phyloP scores from a whole-genome alignment of 2,113 vertebrate genomes.

The Ptyas mucosa region DNA sequence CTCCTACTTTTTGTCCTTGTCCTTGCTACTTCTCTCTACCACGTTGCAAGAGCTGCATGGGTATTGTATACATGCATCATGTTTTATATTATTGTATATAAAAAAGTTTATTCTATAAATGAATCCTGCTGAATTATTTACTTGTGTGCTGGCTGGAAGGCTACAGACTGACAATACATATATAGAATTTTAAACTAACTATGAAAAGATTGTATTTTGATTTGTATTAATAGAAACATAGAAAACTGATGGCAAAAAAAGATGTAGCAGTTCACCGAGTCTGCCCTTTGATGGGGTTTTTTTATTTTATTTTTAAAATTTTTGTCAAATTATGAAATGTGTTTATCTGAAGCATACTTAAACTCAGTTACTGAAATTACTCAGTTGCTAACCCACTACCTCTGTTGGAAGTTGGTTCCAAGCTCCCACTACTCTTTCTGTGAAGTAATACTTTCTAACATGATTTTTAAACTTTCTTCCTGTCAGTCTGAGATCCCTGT shows the following conservation, averaged over 20 bases:
- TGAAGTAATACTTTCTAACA: neutral
- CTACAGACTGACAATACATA: no score
- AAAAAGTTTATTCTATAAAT: no score
- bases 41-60: no score
- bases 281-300: neutral
- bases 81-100: no score
- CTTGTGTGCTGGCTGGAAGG: no score
- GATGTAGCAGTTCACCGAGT: neutral
- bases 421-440: neutral
- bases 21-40: no score
- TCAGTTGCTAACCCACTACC: neutral
- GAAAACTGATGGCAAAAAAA: neutral
- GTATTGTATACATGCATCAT: no score
- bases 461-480: neutral
- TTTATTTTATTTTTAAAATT: neutral
- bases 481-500: neutral
- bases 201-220: neutral
- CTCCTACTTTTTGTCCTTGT: no score
- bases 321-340: neutral
- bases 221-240: neutral
- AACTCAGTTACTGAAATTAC: neutral
- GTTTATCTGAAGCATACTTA: neutral
- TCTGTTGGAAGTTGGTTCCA: neutral
- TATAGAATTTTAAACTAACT: neutral
- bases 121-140: no score